Percentiles rank a stretch among this genome's conserved stretches.
Evolutionary conservation across 2,113 vertebrate genomes (phyloP).

Genomic region (Excalfactoria chinensis): DNA sequence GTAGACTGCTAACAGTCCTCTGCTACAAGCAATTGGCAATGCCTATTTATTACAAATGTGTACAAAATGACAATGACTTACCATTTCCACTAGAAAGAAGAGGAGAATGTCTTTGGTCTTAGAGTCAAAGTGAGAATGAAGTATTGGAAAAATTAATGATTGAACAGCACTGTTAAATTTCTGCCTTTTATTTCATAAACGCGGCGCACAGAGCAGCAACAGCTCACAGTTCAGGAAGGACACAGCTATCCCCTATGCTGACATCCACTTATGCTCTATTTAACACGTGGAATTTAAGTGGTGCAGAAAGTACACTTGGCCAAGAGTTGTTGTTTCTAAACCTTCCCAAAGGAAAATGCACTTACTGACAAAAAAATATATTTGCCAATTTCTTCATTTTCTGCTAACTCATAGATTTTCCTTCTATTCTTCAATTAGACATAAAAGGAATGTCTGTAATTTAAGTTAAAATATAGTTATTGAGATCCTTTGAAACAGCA

Average conservation of each 20-base stretch:
- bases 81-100: not conserved
- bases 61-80: not conserved
- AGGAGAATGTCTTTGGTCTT: not conserved
- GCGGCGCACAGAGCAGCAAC: not conserved
- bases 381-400: not conserved
- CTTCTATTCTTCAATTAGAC: constrained; percentile 28
- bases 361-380: not conserved
- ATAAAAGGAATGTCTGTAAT: constrained; percentile 30
- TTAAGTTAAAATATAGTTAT: not conserved
- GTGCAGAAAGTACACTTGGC: constrained; percentile 50
- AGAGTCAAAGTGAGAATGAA: not conserved
- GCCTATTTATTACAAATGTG: not conserved
- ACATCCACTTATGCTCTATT: constrained; percentile 63
- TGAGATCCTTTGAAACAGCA: constrained; percentile 45
- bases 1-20: not conserved
- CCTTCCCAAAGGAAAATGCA: constrained; percentile 1
- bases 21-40: not conserved
- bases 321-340: not conserved
- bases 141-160: constrained; percentile 33
- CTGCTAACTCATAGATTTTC: not conserved
- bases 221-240: constrained; percentile 50
- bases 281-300: constrained; percentile 55
- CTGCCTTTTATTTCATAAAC: constrained; percentile 39
- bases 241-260: constrained; percentile 10
- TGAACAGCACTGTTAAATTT: constrained; percentile 44